Percentiles rank a stretch among this genome's conserved stretches.
Conservation (phyloP, 2,113 vertebrate genomes). For the Dasyurus viverrinus region DNA sequence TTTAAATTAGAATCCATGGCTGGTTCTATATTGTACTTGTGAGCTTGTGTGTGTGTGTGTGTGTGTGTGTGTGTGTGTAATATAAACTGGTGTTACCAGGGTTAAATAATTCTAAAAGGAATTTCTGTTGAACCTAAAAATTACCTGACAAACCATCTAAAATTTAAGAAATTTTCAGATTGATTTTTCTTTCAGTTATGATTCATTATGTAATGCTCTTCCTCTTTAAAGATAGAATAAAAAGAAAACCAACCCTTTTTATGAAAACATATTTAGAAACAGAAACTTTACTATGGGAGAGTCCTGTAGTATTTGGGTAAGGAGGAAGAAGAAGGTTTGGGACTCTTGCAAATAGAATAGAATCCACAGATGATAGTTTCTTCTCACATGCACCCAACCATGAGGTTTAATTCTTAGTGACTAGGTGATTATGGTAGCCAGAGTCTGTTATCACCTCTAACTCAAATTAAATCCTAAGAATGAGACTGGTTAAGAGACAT, state of each 20-base stretch:
- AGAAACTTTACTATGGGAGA: neutral
- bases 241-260: neutral
- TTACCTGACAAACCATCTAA: slow-evolving; percentile 5
- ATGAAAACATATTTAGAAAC: neutral
- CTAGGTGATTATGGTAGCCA: neutral
- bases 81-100: neutral
- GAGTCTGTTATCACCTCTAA: slow-evolving; percentile 1
- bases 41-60: too few relatives aligned
- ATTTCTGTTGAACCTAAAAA: slow-evolving; percentile 26
- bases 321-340: neutral
- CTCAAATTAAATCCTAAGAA: slow-evolving; percentile 33
- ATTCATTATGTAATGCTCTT: neutral
- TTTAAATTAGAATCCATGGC: neutral
- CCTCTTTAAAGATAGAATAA: neutral
- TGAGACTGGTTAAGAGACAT: slow-evolving; percentile 1
- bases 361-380: neutral
- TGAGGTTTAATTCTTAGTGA: neutral
- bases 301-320: neutral
- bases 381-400: slow-evolving; percentile 28
- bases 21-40: neutral
- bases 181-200: neutral
- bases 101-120: slow-evolving; percentile 5
- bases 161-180: slow-evolving; percentile 32
- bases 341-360: neutral
- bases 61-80: neutral